These are phyloP conservation scores for Dione vanillae DNA, from an alignment of 2,888 invertebrate species.

Conservation along the genomic window DNA sequence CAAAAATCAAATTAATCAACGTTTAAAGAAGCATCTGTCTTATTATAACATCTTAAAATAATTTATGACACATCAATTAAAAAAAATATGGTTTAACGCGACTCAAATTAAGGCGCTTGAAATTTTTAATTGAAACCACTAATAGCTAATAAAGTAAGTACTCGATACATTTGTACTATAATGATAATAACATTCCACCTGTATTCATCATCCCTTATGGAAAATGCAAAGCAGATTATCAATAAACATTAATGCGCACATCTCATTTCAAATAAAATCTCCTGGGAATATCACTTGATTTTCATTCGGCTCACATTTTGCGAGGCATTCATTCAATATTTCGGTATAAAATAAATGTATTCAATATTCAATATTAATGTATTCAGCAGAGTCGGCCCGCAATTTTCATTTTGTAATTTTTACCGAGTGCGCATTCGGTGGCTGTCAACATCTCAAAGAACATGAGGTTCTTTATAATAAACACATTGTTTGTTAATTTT, in stretches of 20 bases:
- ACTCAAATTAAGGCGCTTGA: not conserved
- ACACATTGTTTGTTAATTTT: constrained; percentile 33
- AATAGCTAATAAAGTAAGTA: constrained; percentile 2
- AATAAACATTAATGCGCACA: constrained; percentile 63
- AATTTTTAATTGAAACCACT: no score
- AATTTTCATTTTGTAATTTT: constrained; percentile 85
- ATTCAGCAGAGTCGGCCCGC: constrained; percentile 80
- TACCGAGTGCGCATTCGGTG: constrained; percentile 75
- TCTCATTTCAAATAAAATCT: constrained; percentile 72
- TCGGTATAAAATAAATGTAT: constrained; percentile 78
- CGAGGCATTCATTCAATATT: constrained; percentile 76
- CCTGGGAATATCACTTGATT: constrained; percentile 68
- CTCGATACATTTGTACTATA: not conserved
- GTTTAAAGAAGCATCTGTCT: no score
- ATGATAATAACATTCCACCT: constrained; percentile 36
- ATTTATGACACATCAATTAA: no score
- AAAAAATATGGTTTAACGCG: not conserved
- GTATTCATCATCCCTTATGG: constrained; percentile 34
- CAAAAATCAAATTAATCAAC: no score
- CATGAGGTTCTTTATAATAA: constrained; percentile 41
- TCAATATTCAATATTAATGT: constrained; percentile 84
- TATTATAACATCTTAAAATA: no score
- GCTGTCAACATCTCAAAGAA: constrained; percentile 59
- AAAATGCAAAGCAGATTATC: constrained; percentile 55
- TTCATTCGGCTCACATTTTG: constrained; percentile 68